These are phyloP conservation scores for Brachypterus glaber DNA, from an alignment of 2,888 invertebrate species.

Conservation along the genomic window DNA sequence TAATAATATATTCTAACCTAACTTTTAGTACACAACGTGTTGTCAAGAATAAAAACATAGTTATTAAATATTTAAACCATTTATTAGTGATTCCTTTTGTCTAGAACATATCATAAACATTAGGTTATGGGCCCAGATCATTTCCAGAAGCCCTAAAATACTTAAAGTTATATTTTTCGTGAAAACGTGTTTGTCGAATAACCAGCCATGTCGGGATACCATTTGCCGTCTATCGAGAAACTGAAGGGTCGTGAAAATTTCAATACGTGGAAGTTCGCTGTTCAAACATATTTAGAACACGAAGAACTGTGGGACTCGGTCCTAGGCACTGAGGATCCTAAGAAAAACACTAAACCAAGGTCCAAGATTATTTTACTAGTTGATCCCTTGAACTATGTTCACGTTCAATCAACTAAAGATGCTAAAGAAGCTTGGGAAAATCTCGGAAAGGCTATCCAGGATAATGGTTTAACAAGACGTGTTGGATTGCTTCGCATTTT, in stretches of 20 bases:
- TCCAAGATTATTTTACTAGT: slow-evolving; percentile 24
- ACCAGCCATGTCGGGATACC: too few relatives aligned
- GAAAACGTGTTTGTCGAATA: too few relatives aligned
- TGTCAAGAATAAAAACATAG: too few relatives aligned
- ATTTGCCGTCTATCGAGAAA: slow-evolving; percentile 10
- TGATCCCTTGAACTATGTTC: slow-evolving; percentile 24
- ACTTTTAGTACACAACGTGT: too few relatives aligned
- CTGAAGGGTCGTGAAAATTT: slow-evolving; percentile 16
- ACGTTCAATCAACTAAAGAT: slow-evolving; percentile 22
- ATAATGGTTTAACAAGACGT: slow-evolving; percentile 10
- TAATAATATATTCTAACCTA: too few relatives aligned
- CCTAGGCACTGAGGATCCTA: slow-evolving; percentile 4
- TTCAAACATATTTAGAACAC: slow-evolving; percentile 17
- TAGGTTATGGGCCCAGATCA: too few relatives aligned
- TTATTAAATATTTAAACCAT: too few relatives aligned
- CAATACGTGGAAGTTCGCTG: slow-evolving; percentile 17
- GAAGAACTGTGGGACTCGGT: slow-evolving; percentile 18
- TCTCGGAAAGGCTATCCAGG: slow-evolving; percentile 6
- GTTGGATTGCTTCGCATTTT: slow-evolving; percentile 11
- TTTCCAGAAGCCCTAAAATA: too few relatives aligned
- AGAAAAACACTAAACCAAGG: slow-evolving; percentile 15
- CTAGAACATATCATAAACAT: too few relatives aligned
- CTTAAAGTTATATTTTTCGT: too few relatives aligned
- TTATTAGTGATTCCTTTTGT: too few relatives aligned
- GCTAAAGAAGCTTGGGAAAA: slow-evolving; percentile 18